Evolutionary conservation across 2,888 invertebrate species (phyloP), one percentile per base, ranked within the genome.

Genomic region (Scelioninae gen. 2): DNA sequence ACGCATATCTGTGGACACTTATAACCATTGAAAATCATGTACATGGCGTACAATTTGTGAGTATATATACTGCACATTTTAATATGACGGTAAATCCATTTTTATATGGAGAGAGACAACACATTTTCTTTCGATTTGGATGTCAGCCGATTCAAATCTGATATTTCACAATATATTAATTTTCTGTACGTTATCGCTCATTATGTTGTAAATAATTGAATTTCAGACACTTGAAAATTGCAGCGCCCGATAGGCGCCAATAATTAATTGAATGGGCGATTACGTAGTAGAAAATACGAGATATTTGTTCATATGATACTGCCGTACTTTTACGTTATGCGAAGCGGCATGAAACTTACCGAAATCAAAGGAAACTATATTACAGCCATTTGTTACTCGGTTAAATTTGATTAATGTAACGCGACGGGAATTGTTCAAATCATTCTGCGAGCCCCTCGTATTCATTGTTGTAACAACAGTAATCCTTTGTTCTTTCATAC

Each of bases 211-310:
- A 28, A 55, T 46, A 48, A 46, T 65, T 55, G 10, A 39, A 55
- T 28, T 5, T 7, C 11, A 10, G 19, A 25, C 31, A 55, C 15
- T 65, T 46, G 55, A 65, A 65, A 65, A 37, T 63, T 10, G 39
- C 10, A 11, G 18, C 35, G n/a, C 31, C 37, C 43, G n/a, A 43
- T 39, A 9, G 2, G 6, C 10, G 5, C 5, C 7, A 41, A 45
- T 65, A 65, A 65, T 65, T 65, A 46, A 55, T 39, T 43, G 35
- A 65, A 53, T 16, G 53, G 45, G 22, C 15, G 55, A 64, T 43
- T 45, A 53, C 45, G n/a, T 18, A 45, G 10, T 65, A 45, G 55
- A 46, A 65, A 65, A 55, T 57, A 2, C 41, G 46, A 33, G n/a
- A 65, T 46, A 65, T 65, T 55, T n/a, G 53, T 33, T 18, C 15